Conservation (phyloP, 64 coral and sea anemone genomes). For the Trachythela sp. region DNA sequence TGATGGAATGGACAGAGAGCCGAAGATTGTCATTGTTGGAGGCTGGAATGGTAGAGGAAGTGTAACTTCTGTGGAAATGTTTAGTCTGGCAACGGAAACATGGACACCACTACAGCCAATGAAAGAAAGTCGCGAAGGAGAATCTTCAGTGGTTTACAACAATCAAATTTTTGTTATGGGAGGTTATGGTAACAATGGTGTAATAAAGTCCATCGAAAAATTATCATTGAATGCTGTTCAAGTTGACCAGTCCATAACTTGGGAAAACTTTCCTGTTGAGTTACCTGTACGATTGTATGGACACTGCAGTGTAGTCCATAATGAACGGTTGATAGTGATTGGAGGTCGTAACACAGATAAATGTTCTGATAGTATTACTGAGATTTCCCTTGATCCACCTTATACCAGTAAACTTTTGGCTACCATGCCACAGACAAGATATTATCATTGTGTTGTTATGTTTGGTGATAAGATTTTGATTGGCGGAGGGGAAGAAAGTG, state of each 20-base stretch:
- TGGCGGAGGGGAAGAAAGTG: not conserved
- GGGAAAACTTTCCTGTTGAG: not conserved
- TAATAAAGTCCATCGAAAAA: not conserved
- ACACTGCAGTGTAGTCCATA: not conserved
- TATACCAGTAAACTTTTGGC: not conserved
- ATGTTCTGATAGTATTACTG: not conserved
- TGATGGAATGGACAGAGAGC: not conserved
- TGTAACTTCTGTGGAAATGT: not conserved
- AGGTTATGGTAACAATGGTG: not conserved
- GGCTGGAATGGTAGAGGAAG: not conserved
- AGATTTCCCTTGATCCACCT: not conserved
- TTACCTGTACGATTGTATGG: not conserved
- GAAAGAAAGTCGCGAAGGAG: not conserved
- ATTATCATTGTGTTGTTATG: not conserved
- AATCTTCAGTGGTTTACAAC: not conserved
- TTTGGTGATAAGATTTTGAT: not conserved
- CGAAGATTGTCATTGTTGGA: not conserved
- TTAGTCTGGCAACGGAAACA: not conserved
- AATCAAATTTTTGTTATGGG: not conserved
- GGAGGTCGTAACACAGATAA: not conserved
- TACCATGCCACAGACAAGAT: not conserved
- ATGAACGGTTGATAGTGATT: not conserved
- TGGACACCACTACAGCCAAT: not conserved
- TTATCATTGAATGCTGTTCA: not conserved
- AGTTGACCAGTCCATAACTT: not conserved